phyloP scores from a whole-genome alignment of 2,113 vertebrate species.

The Notarius lentiginosus region DNA sequence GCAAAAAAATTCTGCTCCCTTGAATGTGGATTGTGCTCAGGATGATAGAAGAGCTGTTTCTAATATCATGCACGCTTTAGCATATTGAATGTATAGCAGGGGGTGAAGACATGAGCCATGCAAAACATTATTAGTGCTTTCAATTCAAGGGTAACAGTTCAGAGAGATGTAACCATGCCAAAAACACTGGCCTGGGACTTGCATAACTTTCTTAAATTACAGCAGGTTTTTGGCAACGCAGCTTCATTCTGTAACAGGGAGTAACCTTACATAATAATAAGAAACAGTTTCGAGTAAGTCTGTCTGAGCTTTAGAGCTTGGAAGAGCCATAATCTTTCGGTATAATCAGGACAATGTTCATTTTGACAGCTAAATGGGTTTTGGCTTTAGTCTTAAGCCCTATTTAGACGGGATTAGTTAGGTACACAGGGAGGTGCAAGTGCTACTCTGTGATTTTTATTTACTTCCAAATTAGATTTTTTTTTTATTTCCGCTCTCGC shows the following conservation, averaged over 20 bases:
- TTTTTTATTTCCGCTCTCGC: not conserved
- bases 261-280: slow-evolving; percentile 54
- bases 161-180: slow-evolving; percentile 25
- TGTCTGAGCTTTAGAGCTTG: not conserved
- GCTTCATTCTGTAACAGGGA: slow-evolving; percentile 30
- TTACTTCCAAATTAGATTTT: not conserved
- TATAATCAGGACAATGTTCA: slow-evolving; percentile 18
- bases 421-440: too few relatives aligned
- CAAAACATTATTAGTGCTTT: slow-evolving; percentile 35
- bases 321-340: not conserved
- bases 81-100: slow-evolving; percentile 33
- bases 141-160: slow-evolving; percentile 28
- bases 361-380: too few relatives aligned
- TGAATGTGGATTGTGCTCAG: not conserved
- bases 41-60: slow-evolving; percentile 23
- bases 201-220: slow-evolving; percentile 48
- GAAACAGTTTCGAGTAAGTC: slow-evolving; percentile 19
- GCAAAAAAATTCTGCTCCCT: not conserved
- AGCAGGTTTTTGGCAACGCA: slow-evolving; percentile 37
- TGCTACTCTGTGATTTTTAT: not conserved
- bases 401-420: not conserved
- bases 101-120: slow-evolving; percentile 14
- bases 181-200: slow-evolving; percentile 33
- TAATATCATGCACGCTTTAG: slow-evolving; percentile 32
- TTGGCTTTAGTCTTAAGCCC: not conserved